Evolutionary conservation across 2,113 vertebrate genomes (phyloP), one percentile per base, ranked within the genome.

Genomic region (Brachyistius frenatus): DNA sequence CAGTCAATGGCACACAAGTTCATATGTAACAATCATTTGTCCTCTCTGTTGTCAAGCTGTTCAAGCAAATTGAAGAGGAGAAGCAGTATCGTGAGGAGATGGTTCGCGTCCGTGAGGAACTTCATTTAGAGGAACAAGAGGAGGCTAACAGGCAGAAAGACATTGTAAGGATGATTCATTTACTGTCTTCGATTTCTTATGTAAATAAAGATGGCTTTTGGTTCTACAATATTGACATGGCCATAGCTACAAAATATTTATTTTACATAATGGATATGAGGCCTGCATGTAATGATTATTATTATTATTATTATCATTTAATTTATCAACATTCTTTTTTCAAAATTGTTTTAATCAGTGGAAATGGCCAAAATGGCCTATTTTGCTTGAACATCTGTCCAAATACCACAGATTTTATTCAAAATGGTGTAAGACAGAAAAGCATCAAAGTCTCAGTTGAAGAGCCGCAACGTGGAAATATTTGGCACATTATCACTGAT

Each of bases 121-220:
- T 99, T 52, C 95, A 93, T 44, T 82, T 95, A 64, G 96, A 98
- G 84, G 95, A 99, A 75, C 95, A 96, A 69, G 96, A 89, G 0
- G 97, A 94, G 46, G 76, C 87, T 3, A 85, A 82, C 35, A 93
- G 93, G 70, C 92, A 83, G 79, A 94, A 91, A 78, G 92, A 96
- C 66, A 94, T 95, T 65, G 97, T 99, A 75, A 95, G 96, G 49
- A 54, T 69, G 2, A 3, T 52, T 55, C 30, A 7, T 58, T 68
- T 49, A 66, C 33, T 23, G n/a, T 50, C 16, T 61, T 13, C 23
- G 23, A 23, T 23, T 23, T 23, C 23, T 23, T 23, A 23, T 23
- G 23, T 23, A 23, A 23, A 23, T 23, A 23, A 23, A 23, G 23
- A 23, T 23, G 23, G n/a, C 32, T 30, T 55, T 35, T 47, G 14